Evolutionary conservation across 2,113 vertebrate species (phyloP), one percentile per base, ranked within the genome.

Genomic region (Hippocampus mohnikei): DNA sequence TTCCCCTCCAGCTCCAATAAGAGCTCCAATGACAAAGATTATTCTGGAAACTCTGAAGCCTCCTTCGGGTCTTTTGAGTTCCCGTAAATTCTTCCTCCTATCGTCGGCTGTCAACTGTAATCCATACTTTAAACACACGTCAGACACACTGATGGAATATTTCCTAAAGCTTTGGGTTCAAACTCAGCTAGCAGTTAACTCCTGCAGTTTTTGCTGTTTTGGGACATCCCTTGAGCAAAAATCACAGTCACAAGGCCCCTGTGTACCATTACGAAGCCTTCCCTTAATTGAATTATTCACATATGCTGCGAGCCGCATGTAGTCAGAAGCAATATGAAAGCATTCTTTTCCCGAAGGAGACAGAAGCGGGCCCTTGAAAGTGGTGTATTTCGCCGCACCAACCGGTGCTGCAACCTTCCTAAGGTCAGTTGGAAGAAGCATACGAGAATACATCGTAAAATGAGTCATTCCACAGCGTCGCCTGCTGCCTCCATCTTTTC

Each of bases 71-170:
- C 44, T 75, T 81, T 71, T 75, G 58, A 56, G 53, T 64, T 74
- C 75, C 61, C 44, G 66, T 10, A 48, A 76, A 23, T 73, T 50
- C 15, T 2, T 65, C 33, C n/a, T 52, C 21, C 20, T 66, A 59
- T 70, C 55, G 58, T 46, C 7, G 50, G 61, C 69, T 9, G 21
- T 78, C 50, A 63, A 82, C 61, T 67, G 56, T 70, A 82, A 84
- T 72, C 66, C 73, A 48, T 66, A 29, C 61, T 65, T 18, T 65
- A 40, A 65, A 64, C 23, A 71, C 78, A 61, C 78, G 50, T 65
- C 75, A 81, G 79, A 80, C 67, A 68, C 23, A 76, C 29, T 84
- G 83, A 89, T 85, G 81, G 74, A 84, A 81, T 67, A 63, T 56
- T n/a, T 68, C 67, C 59, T 23, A 42, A 63, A 42, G 40, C 61